Evolutionary conservation across 2,113 vertebrate genomes (phyloP), one percentile per base, ranked within the genome.

Genomic region (Falcunculus frontatus): DNA sequence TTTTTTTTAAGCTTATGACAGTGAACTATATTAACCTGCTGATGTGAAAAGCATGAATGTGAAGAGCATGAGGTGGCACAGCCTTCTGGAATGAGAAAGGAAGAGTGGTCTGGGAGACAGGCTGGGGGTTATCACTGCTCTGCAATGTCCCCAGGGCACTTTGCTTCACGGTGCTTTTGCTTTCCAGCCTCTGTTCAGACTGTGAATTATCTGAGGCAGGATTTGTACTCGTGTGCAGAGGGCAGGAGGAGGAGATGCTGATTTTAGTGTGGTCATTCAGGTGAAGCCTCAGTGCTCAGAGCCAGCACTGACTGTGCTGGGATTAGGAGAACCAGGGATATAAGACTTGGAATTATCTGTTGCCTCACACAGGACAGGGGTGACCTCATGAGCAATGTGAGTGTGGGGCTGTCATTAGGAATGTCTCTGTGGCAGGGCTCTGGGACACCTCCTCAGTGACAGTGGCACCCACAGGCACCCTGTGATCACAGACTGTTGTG

Each of bases 401-500:
- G 27, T 7, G 16, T 42, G 44, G 63, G 57, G 46, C 44, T 90
- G 53, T 6, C 16, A 8, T 15, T n/a, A 35, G 64, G 39, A 37
- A 33, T 6, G 13, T 22, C 30, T 39, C 3, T 1, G 3, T 18
- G 35, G 55, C n/a, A 57, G 35, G 52, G 50, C 30, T 67, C 33
- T 70, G 84, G 59, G 84, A 44, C 7, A 0, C 30, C 60, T 63
- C 55, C 30, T 20, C 27, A 0, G 70, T 35, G 62, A 8, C 65
- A 37, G 47, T 11, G 81, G 33, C 60, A 13, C 56, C 13, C 14
- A 3, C 1, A 65, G 27, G 13, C 57, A 12, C 6, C 6, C 49
- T 7, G 13, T 11, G 26, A 11, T 5, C n/a, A 5, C 10, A 1
- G 27, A 2, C 4, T 7, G 9, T 2, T 13, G 14, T 14, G 6